A percentile compares a stretch with the other conserved stretches of the same genome.
phyloP scores from a whole-genome alignment of 2,888 invertebrate species.

The Agrenia bidenticulata region DNA sequence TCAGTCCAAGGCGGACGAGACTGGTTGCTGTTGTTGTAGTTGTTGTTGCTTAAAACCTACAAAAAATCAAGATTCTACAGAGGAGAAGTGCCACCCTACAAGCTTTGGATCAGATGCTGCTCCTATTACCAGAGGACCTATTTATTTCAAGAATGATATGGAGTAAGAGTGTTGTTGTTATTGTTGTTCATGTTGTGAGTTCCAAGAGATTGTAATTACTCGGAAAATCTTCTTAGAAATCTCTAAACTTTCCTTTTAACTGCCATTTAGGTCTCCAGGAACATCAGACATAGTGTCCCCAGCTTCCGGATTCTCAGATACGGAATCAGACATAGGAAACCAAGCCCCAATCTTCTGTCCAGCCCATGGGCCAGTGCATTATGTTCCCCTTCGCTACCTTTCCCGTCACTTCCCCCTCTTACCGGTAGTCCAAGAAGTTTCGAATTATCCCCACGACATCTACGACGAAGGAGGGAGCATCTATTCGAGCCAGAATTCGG shows the following conservation, averaged over 20 bases:
- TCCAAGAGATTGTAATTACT: too few species aligned
- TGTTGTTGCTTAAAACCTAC: conserved; percentile 22
- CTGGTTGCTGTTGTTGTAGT: conserved; percentile 7
- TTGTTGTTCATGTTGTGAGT: too few species aligned
- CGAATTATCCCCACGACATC: conserved; percentile 37
- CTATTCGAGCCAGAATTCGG: conserved; percentile 43
- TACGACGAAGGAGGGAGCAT: conserved; percentile 48
- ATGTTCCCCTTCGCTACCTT: conserved; percentile 40
- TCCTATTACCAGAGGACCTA: conserved; percentile 40
- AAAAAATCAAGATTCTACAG: neutral
- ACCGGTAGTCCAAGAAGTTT: conserved; percentile 47
- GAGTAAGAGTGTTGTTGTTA: too few species aligned
- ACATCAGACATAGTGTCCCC: conserved; percentile 48
- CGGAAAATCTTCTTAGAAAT: neutral
- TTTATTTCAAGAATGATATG: conserved; percentile 41
- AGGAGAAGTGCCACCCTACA: conserved; percentile 9
- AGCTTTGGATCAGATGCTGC: conserved; percentile 25
- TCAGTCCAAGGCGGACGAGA: neutral
- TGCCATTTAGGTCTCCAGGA: conserved; percentile 41
- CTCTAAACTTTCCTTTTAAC: too few species aligned
- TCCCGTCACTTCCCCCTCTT: conserved; percentile 46
- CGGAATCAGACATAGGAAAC: conserved; percentile 39
- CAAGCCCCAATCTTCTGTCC: conserved; percentile 41
- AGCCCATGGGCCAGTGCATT: conserved; percentile 44
- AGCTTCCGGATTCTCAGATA: conserved; percentile 47